Evolutionary conservation across 2,113 vertebrate species (phyloP), one percentile per base, ranked within the genome.

Genomic region (Brachirus orientalis): DNA sequence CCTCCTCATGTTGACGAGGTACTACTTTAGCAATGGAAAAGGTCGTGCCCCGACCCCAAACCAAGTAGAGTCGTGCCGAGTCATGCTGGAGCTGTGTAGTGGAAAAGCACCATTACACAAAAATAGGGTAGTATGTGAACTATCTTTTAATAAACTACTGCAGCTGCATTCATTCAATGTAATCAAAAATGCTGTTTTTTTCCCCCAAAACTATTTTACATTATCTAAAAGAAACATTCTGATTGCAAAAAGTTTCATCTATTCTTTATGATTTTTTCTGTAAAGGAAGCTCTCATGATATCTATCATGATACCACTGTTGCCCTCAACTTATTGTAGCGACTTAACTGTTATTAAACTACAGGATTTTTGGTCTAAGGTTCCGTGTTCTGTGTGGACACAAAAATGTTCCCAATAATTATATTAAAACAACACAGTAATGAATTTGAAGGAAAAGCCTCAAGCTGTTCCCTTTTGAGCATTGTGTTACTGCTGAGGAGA

Each of bases 401-500:
- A 66, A 64, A 74, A 69, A 70, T 57, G 57, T 71, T 82, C 50
- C 50, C 65, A 74, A 57, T 84, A 69, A 85, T 81, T 63, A 79
- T 75, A 55, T 87, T 84, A 73, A 83, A 76, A 46, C 18, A 79
- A 81, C 80, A 69, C 3, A 35, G 72, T 69, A 69, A 81, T 83
- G 77, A 67, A 61, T 87, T 50, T 75, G 70, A 75, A 81, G 81
- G 81, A 87, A 84, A 72, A n/a, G 88, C 88, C 86, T 45, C 69
- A 11, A 85, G 88, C 85, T 47, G 13, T 88, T 86, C 86, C 85
- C 69, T 79, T 75, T 66, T 19, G 7, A 83, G 86, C 64, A 4
- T 88, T 84, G 63, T 82, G 82, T 88, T 88, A 85, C 87, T 68
- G 70, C 64, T 1, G 53, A 55, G 67, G 44, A 65, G 63, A 58